These are phyloP conservation scores for Nothocercus julius DNA, from an alignment of 2,113 vertebrate genomes.

Conservation along the genomic window DNA sequence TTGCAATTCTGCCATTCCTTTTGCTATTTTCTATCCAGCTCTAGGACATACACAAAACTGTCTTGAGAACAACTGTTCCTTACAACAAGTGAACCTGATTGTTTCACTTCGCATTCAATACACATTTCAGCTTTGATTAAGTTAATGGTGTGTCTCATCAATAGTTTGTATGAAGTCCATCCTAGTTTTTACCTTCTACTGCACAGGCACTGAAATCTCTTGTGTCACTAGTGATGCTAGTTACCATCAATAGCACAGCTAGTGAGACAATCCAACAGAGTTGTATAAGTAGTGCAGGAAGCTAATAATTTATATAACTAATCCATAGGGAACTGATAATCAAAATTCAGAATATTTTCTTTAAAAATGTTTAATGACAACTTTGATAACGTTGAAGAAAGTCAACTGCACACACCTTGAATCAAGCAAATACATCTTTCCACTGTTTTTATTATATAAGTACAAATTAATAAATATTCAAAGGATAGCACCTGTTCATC, in stretches of 20 bases:
- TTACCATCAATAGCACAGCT: not conserved
- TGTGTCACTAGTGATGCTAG: not conserved
- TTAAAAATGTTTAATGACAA: not conserved
- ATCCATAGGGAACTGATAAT: not conserved
- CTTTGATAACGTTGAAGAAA: not conserved
- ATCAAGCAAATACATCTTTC: not conserved
- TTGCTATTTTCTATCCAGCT: not conserved
- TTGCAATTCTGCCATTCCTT: not conserved
- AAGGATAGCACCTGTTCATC: not conserved
- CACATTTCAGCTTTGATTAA: not conserved
- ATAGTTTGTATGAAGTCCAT: not conserved
- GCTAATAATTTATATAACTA: not conserved
- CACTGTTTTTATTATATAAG: not conserved
- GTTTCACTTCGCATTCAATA: not conserved
- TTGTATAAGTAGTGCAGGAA: not conserved
- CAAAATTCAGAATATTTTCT: not conserved
- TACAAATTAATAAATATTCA: slow-evolving; percentile 13
- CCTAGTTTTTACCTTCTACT: not conserved
- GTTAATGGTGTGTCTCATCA: not conserved
- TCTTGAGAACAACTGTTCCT: not conserved
- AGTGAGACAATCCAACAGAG: not conserved
- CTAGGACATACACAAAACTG: not conserved
- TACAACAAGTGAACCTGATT: not conserved
- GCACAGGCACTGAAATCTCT: not conserved
- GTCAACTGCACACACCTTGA: not conserved